A percentile compares a stretch with the other conserved stretches of the same genome.
These are phyloP conservation scores for Isurus oxyrinchus DNA, from an alignment of 2,113 vertebrate genomes.

Conservation along the genomic window DNA sequence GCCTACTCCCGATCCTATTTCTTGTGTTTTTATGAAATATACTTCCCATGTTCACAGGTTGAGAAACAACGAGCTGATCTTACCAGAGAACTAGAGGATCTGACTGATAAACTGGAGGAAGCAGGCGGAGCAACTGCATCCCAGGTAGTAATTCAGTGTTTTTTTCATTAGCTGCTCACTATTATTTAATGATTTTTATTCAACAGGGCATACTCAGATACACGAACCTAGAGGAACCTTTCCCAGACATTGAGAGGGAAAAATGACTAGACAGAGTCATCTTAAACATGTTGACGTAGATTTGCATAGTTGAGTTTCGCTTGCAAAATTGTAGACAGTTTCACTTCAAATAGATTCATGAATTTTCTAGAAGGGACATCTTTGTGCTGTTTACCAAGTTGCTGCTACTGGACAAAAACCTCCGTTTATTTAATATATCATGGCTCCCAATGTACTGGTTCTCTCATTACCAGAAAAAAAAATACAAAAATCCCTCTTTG, in stretches of 20 bases:
- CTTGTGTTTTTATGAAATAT: background rate
- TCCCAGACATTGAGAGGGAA: background rate
- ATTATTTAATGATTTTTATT: background rate
- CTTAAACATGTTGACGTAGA: background rate
- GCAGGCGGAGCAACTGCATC: slow-evolving; percentile 61
- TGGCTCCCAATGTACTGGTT: background rate
- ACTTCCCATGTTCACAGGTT: slow-evolving; percentile 45
- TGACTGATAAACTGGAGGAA: slow-evolving; percentile 66
- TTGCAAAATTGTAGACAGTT: background rate
- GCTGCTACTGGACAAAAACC: background rate
- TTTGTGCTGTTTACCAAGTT: background rate
- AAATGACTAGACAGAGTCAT: background rate
- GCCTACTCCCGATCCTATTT: background rate
- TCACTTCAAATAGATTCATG: background rate
- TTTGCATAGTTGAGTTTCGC: background rate
- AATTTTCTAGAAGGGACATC: background rate
- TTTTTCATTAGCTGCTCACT: background rate
- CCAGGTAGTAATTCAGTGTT: slow-evolving; percentile 50
- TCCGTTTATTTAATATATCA: background rate
- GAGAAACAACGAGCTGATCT: slow-evolving; percentile 68
- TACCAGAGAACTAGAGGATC: slow-evolving; percentile 62
- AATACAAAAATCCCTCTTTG: background rate
- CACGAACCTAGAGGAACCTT: background rate
- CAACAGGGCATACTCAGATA: background rate
- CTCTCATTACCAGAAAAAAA: background rate